Conservation (phyloP, 2,797 vertebrate genomes). For the Chromis chromis region DNA sequence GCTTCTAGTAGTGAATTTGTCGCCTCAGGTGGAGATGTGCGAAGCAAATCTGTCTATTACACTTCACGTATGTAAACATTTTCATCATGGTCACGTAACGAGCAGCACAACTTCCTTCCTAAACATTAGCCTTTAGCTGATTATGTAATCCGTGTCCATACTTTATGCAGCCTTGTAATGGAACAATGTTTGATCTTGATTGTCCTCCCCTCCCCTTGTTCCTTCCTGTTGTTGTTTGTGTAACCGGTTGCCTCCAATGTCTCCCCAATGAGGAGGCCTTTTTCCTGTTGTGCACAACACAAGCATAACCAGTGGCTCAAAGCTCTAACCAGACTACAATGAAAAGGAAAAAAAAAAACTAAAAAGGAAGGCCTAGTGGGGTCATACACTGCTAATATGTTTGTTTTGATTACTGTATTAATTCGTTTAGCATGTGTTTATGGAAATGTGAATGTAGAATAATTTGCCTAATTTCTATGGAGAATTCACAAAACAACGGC, state of each 20-base stretch:
- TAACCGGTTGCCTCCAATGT: conserved; percentile 41
- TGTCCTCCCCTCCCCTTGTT: conserved; percentile 11
- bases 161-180: conserved; percentile 8
- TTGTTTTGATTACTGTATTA: conserved; percentile 1
- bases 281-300: conserved; percentile 59
- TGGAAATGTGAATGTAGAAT: background rate
- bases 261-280: conserved; percentile 45
- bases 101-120: background rate
- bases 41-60: background rate
- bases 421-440: background rate
- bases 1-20: background rate
- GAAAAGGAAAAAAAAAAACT: background rate
- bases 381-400: background rate
- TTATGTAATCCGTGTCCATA: conserved; percentile 29
- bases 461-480: background rate
- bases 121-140: background rate
- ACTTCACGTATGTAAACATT: conserved; percentile 8
- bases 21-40: background rate
- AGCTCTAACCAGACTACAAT: conserved; percentile 43
- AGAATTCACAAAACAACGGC: background rate
- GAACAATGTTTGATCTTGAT: conserved; percentile 51
- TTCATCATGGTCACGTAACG: conserved; percentile 16
- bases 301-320: conserved; percentile 40
- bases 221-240: conserved; percentile 65
- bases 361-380: background rate